phyloP scores from a whole-genome alignment of 2,888 invertebrate genomes.

The Bellardia pandia region DNA sequence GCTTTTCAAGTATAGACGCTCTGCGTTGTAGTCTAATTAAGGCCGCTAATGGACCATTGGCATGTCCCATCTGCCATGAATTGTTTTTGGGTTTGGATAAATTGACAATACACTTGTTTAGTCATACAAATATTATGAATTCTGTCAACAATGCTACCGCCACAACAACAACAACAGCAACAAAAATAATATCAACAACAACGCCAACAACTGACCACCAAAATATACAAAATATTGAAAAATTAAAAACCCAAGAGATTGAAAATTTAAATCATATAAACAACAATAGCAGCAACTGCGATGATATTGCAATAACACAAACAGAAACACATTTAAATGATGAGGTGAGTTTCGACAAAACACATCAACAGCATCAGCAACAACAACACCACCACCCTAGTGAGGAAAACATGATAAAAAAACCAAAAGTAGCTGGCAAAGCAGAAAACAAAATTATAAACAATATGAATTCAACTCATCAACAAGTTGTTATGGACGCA shows the following conservation, averaged over 20 bases:
- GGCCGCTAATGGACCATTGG: constrained; percentile 90
- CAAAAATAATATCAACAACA: constrained; percentile 21
- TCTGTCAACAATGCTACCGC: constrained; percentile 44
- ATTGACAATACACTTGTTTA: constrained; percentile 92
- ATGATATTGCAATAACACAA: constrained; percentile 34
- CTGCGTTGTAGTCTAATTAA: constrained; percentile 89
- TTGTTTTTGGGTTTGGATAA: constrained; percentile 91
- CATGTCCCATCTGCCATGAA: constrained; percentile 92
- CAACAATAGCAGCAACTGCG: constrained; percentile 51
- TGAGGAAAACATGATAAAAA: constrained; percentile 39
- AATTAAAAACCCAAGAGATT: constrained; percentile 69
- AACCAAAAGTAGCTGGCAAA: constrained; percentile 25
- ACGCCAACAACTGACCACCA: constrained; percentile 39
- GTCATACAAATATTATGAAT: constrained; percentile 85
- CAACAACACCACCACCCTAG: neutral
- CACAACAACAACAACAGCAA: constrained; percentile 42
- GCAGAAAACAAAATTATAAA: constrained; percentile 44
- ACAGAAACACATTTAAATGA: constrained; percentile 36
- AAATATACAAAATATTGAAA: constrained; percentile 76
- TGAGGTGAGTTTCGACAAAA: constrained; percentile 37
- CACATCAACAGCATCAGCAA: constrained; percentile 27
- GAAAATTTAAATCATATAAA: constrained; percentile 65
- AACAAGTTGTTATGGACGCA: constrained; percentile 41
- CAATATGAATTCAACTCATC: constrained; percentile 53
- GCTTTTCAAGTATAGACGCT: constrained; percentile 89